Base-by-base conservation (phyloP, 2,797 vertebrate genomes). In the Tokudaia tokunoshimensis region DNA sequence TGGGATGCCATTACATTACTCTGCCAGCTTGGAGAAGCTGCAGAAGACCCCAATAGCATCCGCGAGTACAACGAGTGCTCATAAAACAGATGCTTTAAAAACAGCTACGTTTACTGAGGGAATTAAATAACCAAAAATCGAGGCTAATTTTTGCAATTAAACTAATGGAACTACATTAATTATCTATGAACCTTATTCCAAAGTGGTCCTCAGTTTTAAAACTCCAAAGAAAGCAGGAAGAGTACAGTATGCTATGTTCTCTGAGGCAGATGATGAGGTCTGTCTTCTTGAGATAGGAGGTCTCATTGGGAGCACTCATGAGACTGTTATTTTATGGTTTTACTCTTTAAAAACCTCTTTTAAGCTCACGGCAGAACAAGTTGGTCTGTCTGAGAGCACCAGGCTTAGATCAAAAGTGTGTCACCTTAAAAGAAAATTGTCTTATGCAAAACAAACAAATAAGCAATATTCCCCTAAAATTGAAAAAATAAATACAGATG, bases 61-160 rank as follows among this genome's bases (percentile, higher is more conserved):
- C 50, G 0, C 59, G 57, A 95, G 81, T 34, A 96, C 97, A 76
- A 2, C 20, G 50, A 92, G 97, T 97, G 31, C 97, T 96, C 95
- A 81, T 97, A 97, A 98, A 98, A 97, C 15, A 5, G 63, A 34
- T 91, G 75, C 86, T 97, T 95, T 94, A 59, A 88, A 96, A 95
- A 74, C 72, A 95, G 65, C 47, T 31, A 44, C 11, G 63, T 94
- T 97, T 92, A 96, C 83, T n/a, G 70, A 94, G 82, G 83, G 93
- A 93, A 93, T 96, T 50, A 94, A 96, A 95, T 90, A 92, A 94
- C 76, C 82, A 89, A 95, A 94, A 92, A 94, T 57, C 11, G 31
- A 91, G 85, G 75, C 76, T 83, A 83, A 89, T 52, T 96, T 97
- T 95, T 96, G 88, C 79, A 95, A 55, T 79, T 67, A 89, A 96